Conservation (phyloP, 1,140 invertebrate species). For the Coptotermes formosanus region DNA sequence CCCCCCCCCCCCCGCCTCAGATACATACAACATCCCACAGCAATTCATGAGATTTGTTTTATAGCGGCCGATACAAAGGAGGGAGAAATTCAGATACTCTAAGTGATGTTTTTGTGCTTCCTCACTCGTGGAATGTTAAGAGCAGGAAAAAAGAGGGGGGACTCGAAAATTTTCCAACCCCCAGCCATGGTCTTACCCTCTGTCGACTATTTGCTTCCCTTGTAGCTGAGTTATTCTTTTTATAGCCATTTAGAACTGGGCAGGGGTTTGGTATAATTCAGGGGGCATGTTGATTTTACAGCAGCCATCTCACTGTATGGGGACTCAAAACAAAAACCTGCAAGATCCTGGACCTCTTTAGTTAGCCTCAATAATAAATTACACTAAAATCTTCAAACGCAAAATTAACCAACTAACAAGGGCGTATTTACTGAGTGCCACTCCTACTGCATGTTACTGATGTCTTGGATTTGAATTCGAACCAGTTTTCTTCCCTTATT, state of each 20-base stretch:
- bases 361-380: too few species aligned
- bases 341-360: too few species aligned
- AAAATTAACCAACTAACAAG: too few species aligned
- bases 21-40: background rate
- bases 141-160: background rate
- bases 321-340: too few species aligned
- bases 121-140: slow-evolving; percentile 10
- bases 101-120: slow-evolving; percentile 1
- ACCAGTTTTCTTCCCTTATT: too few species aligned
- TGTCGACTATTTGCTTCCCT: background rate
- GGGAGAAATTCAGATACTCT: background rate
- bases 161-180: background rate
- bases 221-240: background rate
- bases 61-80: background rate
- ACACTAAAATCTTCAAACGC: too few species aligned
- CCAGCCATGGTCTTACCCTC: background rate
- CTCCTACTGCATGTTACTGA: too few species aligned
- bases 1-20: background rate
- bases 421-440: too few species aligned
- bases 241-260: slow-evolving; percentile 10
- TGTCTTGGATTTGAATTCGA: too few species aligned
- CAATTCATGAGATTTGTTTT: slow-evolving; percentile 4
- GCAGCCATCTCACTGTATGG: too few species aligned
- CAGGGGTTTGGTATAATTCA: background rate
- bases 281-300: background rate